Evolutionary conservation across 2,888 invertebrate species (phyloP).

Genomic region (Cataglyphis cursor): DNA sequence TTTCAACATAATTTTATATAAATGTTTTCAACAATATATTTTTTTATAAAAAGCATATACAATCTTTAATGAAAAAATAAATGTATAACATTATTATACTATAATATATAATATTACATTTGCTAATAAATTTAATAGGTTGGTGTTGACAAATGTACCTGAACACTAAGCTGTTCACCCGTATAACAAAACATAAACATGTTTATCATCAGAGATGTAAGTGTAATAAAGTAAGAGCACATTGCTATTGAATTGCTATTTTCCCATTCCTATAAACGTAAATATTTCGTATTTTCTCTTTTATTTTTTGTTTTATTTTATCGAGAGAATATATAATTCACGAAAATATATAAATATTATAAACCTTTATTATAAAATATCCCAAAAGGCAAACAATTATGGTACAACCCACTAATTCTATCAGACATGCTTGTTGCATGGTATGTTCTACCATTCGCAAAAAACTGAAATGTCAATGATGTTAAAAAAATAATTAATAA

Average conservation of each 20-base stretch:
- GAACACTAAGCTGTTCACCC: slow-evolving; percentile 50
- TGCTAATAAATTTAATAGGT: not conserved
- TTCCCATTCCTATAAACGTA: slow-evolving; percentile 39
- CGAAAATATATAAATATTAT: slow-evolving; percentile 10
- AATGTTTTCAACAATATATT: not conserved
- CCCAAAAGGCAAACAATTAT: slow-evolving; percentile 80
- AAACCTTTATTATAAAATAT: slow-evolving; percentile 80
- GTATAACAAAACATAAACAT: slow-evolving; percentile 52
- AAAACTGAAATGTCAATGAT: slow-evolving; percentile 38
- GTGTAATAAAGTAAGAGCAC: slow-evolving; percentile 40
- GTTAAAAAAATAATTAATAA: not conserved
- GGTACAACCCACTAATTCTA: slow-evolving; percentile 80
- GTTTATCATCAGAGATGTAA: slow-evolving; percentile 41
- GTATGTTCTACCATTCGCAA: slow-evolving; percentile 59
- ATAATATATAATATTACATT: not conserved
- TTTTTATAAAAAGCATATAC: not conserved
- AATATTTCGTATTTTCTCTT: not conserved
- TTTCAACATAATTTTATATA: not conserved
- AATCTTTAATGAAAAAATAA: not conserved
- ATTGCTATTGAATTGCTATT: slow-evolving; percentile 43
- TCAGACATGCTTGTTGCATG: slow-evolving; percentile 76
- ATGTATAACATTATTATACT: not conserved
- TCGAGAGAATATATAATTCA: not conserved
- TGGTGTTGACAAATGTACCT: slow-evolving; percentile 19
- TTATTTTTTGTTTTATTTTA: not conserved